Evolutionary conservation across 2,113 vertebrate species (phyloP).

Genomic region (Antechinus stuartii): DNA sequence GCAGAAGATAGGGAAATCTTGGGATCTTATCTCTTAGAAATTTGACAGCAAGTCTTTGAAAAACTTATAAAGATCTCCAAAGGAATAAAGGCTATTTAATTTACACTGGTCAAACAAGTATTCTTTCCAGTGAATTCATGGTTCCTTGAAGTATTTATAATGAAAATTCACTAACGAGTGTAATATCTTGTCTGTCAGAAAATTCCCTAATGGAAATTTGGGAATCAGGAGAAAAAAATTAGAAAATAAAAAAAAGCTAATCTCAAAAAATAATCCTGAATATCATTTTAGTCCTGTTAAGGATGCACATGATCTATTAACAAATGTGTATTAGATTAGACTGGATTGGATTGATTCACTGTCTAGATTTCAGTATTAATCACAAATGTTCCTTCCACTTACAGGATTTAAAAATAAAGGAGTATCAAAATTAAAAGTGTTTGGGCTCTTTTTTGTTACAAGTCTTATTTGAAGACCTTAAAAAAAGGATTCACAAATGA

Average conservation of each 20-base stretch:
- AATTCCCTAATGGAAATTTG: constrained; percentile 22
- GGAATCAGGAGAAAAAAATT: constrained; percentile 24
- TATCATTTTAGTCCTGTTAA: background rate
- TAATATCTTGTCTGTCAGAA: constrained; percentile 35
- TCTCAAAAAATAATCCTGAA: background rate
- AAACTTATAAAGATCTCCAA: background rate
- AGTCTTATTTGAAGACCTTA: constrained; percentile 35
- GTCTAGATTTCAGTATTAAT: too few relatives aligned
- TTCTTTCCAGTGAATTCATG: background rate
- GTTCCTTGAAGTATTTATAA: background rate
- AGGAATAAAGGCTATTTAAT: background rate
- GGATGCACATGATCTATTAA: background rate
- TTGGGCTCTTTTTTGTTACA: constrained; percentile 4
- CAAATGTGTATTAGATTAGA: too few relatives aligned
- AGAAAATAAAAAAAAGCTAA: background rate
- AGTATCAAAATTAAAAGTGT: constrained; percentile 33
- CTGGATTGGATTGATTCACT: too few relatives aligned
- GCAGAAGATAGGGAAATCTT: too few relatives aligned
- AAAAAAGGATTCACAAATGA: background rate
- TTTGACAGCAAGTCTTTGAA: too few relatives aligned
- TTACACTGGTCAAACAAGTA: background rate
- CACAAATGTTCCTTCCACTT: too few relatives aligned
- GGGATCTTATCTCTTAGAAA: background rate
- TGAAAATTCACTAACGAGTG: background rate
- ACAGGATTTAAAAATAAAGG: background rate